Conservation (phyloP, 2,888 invertebrate genomes). For the Dusona sp. region DNA sequence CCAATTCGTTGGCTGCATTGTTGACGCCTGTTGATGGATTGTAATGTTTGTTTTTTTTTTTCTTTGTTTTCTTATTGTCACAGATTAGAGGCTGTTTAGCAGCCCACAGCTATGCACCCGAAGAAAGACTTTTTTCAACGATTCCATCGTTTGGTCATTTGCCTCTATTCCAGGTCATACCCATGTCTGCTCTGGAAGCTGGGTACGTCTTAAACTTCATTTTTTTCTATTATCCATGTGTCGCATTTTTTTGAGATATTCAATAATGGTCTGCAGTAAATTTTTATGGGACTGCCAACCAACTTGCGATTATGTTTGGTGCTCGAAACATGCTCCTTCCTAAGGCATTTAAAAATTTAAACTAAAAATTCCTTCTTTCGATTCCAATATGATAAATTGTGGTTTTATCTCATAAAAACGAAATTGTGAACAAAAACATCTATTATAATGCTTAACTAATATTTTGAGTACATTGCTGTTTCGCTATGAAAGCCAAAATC, state of each 20-base stretch:
- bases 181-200: slow-evolving; percentile 83
- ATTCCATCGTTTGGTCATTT: slow-evolving; percentile 83
- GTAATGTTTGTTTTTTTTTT: slow-evolving; percentile 16
- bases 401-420: not conserved
- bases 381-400: not conserved
- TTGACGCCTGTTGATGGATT: slow-evolving; percentile 12
- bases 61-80: slow-evolving; percentile 29
- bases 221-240: not conserved
- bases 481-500: not conserved
- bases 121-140: slow-evolving; percentile 82
- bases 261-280: slow-evolving; percentile 13
- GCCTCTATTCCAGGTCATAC: slow-evolving; percentile 80
- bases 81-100: slow-evolving; percentile 82
- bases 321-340: not conserved
- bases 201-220: slow-evolving; percentile 75
- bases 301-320: not conserved
- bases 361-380: not conserved
- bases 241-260: not conserved
- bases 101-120: slow-evolving; percentile 81
- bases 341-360: not conserved
- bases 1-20: not conserved
- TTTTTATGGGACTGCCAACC: slow-evolving; percentile 15
- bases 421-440: not conserved
- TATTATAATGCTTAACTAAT: not conserved
- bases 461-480: not conserved